phyloP scores from a whole-genome alignment of 2,797 vertebrate species.

The Pachyuromys duprasi region DNA sequence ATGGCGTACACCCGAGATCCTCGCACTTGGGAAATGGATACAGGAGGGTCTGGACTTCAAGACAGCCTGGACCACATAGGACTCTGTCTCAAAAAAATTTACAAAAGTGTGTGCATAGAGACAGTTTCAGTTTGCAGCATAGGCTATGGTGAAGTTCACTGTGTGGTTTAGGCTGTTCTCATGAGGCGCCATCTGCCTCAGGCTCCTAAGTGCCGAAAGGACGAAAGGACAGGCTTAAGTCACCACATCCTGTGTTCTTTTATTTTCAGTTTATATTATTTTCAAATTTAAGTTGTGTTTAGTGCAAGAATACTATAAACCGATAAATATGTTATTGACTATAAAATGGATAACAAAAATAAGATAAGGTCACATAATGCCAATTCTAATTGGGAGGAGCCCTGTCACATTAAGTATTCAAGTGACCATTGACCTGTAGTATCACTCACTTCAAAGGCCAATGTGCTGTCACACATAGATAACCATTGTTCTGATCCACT shows the following conservation, averaged over 20 bases:
- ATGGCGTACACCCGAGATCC: not conserved
- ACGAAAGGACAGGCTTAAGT: not conserved
- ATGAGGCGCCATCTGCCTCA: not conserved
- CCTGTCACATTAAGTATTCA: not conserved
- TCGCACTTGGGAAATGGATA: not conserved
- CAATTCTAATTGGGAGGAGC: not conserved
- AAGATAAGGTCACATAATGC: not conserved
- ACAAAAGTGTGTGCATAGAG: not conserved
- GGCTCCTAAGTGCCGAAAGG: not conserved
- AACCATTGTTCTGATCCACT: not conserved
- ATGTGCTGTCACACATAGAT: not conserved
- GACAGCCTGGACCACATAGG: not conserved
- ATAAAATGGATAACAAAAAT: not conserved
- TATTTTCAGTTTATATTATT: not conserved
- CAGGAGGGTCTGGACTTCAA: not conserved
- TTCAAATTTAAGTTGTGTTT: slow-evolving; percentile 39
- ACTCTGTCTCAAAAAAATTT: not conserved
- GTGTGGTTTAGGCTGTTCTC: not conserved
- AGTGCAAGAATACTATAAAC: not conserved
- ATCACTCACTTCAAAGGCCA: not conserved
- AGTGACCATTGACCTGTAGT: not conserved
- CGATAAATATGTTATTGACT: not conserved
- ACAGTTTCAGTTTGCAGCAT: not conserved
- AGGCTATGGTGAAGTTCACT: not conserved
- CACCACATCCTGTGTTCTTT: not conserved